A percentile compares a stretch with the other conserved stretches of the same genome.
Conservation (phyloP, 2,797 vertebrate genomes). For the Coendou prehensilis region DNA sequence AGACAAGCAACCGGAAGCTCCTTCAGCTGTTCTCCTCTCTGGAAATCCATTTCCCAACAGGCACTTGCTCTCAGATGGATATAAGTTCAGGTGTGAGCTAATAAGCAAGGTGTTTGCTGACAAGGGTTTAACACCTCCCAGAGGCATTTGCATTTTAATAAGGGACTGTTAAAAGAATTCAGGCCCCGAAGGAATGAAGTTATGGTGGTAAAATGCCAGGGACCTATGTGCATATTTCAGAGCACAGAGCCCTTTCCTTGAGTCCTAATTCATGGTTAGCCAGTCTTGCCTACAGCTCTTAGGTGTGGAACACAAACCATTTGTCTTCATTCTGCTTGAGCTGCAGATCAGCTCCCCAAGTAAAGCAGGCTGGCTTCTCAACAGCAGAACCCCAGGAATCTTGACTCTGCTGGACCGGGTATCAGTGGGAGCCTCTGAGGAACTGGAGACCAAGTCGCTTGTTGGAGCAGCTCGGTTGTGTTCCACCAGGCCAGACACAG, state of each 20-base stretch:
- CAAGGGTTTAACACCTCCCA: slow-evolving; percentile 65
- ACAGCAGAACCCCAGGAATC: not conserved
- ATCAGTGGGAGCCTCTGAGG: not conserved
- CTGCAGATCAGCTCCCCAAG: not conserved
- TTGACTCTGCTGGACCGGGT: not conserved
- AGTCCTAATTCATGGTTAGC: not conserved
- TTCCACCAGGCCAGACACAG: not conserved
- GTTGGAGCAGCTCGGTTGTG: not conserved
- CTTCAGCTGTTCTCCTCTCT: not conserved
- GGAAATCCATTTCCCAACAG: slow-evolving; percentile 49
- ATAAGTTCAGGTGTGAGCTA: slow-evolving; percentile 72
- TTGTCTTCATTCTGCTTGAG: not conserved
- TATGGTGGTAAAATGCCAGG: slow-evolving; percentile 52
- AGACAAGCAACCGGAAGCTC: not conserved
- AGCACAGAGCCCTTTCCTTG: not conserved
- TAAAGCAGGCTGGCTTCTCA: not conserved
- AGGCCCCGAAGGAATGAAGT: slow-evolving; percentile 54
- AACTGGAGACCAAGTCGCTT: not conserved
- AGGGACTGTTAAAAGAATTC: slow-evolving; percentile 65
- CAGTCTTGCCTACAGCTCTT: not conserved
- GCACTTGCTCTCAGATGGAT: slow-evolving; percentile 25
- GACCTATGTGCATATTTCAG: slow-evolving; percentile 5
- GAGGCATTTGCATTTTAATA: slow-evolving; percentile 78
- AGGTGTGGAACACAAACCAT: not conserved
- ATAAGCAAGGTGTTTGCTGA: slow-evolving; percentile 83